Evolutionary conservation across 2,888 invertebrate genomes (phyloP), one percentile per base, ranked within the genome.

Genomic region (Xylota segnis): DNA sequence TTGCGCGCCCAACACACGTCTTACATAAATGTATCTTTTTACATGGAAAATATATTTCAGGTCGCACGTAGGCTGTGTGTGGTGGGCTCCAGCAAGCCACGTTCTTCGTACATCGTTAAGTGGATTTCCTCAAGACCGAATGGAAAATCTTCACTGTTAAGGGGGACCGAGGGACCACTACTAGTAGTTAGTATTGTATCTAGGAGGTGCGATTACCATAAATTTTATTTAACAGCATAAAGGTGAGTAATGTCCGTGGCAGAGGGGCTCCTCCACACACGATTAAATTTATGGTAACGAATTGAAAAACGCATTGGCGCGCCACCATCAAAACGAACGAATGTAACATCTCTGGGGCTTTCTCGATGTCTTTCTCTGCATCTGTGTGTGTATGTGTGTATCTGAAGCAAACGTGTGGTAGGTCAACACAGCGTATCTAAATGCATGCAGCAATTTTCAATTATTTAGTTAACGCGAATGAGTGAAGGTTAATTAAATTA

Each of bases 401-500:
- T 45, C 43, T 37, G 37, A 50, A 68, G 34, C 45, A 27, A 50
- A 68, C 71, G 52, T 76, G 70, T 54, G 75, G 47, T 65, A 76
- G 81, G 65, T 76, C 81, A 78, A 58, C 71, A 54, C 70, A 63
- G 74, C 63, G 63, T 79, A 66, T 70, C 70, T 70, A 54, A 75
- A 81, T 76, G 66, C 56, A 58, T 66, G 66, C 61, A 68, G 32
- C 54, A 59, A 66, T 72, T 76, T 84, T 40, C 68, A 76, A 82
- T 81, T 82, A 71, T 72, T 76, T 56, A 72, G 70, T 76, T 66
- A 71, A 61, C 40, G 45, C 45, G 37, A 52, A 66, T 76, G 75
- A 81, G 61, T 76, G 61, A 82, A 72, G 76, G 86, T 86, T 77
- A 86, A 82, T 86, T 82, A 82, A 86, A 54, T 81, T 81, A 79